A percentile compares a stretch with the other conserved stretches of the same genome.
These are phyloP conservation scores for Eubucco bourcierii DNA, from an alignment of 2,113 vertebrate genomes.

Conservation along the genomic window DNA sequence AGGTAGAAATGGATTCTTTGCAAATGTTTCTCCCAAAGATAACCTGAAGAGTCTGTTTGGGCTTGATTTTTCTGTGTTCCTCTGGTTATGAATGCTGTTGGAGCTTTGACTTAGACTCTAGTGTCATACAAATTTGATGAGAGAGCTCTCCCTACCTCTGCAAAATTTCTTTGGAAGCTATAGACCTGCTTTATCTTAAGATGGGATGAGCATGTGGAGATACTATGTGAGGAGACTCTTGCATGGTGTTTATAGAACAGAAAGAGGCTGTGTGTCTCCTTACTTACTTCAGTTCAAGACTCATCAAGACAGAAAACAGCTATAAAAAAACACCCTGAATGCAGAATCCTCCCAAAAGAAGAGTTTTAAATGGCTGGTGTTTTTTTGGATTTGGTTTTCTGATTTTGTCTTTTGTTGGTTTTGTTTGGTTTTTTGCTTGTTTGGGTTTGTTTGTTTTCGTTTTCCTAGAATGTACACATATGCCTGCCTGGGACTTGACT, in stretches of 20 bases:
- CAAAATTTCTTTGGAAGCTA: neutral
- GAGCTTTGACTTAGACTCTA: neutral
- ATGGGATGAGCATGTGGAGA: neutral
- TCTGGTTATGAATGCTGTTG: neutral
- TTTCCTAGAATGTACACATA: neutral
- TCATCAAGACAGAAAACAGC: neutral
- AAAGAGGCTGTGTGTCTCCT: too few relatives aligned
- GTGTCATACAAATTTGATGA: neutral
- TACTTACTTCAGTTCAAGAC: neutral
- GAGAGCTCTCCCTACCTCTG: neutral
- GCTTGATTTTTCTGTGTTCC: neutral
- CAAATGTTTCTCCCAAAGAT: neutral
- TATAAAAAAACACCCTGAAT: neutral
- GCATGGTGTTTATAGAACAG: neutral
- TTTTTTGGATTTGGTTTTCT: neutral
- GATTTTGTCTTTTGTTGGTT: too few relatives aligned
- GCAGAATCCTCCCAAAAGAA: neutral
- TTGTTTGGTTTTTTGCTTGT: neutral
- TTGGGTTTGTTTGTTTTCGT: too few relatives aligned
- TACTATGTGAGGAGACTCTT: neutral
- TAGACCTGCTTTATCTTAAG: neutral
- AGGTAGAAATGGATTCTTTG: neutral
- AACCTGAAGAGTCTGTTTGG: neutral
- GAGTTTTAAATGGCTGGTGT: neutral
- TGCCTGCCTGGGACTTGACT: neutral